Conservation (phyloP, 2,888 invertebrate species). For the Papilio demoleus region DNA sequence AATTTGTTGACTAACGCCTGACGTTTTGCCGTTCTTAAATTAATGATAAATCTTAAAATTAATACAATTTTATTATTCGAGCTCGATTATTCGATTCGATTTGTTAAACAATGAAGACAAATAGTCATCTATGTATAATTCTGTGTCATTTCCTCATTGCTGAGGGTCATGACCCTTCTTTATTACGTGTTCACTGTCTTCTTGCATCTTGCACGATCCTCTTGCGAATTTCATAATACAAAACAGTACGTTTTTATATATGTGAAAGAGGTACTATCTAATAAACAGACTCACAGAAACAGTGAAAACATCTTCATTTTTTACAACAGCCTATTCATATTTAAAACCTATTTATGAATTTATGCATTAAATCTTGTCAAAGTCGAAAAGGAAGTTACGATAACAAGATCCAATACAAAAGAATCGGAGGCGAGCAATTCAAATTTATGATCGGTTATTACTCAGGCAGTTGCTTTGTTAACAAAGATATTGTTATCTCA, state of each 20-base stretch:
- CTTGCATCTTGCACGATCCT: not conserved
- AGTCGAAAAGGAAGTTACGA: slow-evolving; percentile 4
- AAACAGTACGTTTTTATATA: not conserved
- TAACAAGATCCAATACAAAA: slow-evolving; percentile 18
- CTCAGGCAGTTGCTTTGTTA: slow-evolving; percentile 16
- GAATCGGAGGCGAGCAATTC: slow-evolving; percentile 16
- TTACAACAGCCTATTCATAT: too few relatives aligned
- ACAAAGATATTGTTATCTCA: slow-evolving; percentile 19
- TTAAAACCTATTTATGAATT: not conserved
- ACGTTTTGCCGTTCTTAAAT: not conserved
- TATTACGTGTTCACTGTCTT: slow-evolving; percentile 1
- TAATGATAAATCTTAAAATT: not conserved
- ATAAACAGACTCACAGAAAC: too few relatives aligned
- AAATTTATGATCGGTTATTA: slow-evolving; percentile 26
- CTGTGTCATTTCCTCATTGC: not conserved
- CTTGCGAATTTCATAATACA: not conserved
- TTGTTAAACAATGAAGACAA: not conserved
- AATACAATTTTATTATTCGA: not conserved
- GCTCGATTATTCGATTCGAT: too few relatives aligned
- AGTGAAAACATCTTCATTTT: too few relatives aligned
- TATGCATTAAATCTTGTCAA: slow-evolving; percentile 6
- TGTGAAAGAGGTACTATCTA: too few relatives aligned
- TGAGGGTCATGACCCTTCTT: not conserved
- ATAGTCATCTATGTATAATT: not conserved
- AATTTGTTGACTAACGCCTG: not conserved